Evolutionary conservation across 2,113 vertebrate genomes (phyloP).

Genomic region (Lipotes vexillifer): DNA sequence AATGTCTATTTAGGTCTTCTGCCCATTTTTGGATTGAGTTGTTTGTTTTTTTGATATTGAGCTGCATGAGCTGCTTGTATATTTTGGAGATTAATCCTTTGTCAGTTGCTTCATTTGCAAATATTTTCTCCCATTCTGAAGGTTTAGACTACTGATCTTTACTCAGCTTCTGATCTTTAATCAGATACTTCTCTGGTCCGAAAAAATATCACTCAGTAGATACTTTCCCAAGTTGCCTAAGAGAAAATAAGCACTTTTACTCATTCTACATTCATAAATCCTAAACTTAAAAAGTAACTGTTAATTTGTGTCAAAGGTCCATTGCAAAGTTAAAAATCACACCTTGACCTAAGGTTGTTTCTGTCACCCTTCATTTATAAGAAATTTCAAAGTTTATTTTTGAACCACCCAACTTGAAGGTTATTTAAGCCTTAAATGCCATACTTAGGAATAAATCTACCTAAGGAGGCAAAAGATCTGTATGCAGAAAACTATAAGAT

Average conservation of each 20-base stretch:
- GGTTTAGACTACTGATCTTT: neutral
- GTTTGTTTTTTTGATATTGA: no score
- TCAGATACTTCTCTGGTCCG: neutral
- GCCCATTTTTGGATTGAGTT: no score
- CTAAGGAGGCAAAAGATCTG: no score
- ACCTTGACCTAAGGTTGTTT: neutral
- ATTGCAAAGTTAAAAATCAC: slow-evolving; percentile 16
- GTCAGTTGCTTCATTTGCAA: no score
- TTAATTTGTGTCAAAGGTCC: neutral
- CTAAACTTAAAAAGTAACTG: slow-evolving; percentile 11
- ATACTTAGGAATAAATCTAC: neutral
- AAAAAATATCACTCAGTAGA: neutral
- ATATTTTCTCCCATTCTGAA: no score
- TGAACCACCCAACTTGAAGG: neutral
- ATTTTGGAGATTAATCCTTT: no score
- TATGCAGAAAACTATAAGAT: no score
- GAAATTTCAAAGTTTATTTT: slow-evolving; percentile 26
- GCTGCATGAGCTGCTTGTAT: no score
- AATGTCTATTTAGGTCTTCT: no score
- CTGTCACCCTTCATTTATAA: neutral
- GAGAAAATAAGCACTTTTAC: neutral
- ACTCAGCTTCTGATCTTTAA: neutral
- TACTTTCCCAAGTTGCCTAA: neutral
- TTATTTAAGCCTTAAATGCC: neutral
- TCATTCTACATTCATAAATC: neutral